These are phyloP conservation scores for Sympetrum striolatum DNA, from an alignment of 2,888 invertebrate genomes.

Conservation along the genomic window DNA sequence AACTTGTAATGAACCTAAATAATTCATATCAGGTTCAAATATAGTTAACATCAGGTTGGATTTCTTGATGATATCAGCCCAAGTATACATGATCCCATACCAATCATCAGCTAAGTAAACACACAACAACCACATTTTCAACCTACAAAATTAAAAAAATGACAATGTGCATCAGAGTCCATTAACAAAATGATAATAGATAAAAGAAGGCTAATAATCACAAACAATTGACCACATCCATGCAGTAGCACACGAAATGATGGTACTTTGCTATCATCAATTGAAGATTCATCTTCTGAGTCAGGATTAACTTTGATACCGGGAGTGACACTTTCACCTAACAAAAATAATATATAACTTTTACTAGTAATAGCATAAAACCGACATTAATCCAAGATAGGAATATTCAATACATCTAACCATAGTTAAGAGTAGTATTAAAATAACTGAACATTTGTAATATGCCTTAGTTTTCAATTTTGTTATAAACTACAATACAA, in stretches of 20 bases:
- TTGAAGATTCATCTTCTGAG: slow-evolving; percentile 64
- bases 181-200: slow-evolving; percentile 42
- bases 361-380: too few relatives aligned
- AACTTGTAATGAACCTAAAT: background rate
- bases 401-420: too few relatives aligned
- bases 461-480: too few relatives aligned
- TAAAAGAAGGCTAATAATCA: background rate
- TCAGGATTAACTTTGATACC: slow-evolving; percentile 56
- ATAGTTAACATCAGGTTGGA: slow-evolving; percentile 91
- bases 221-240: slow-evolving; percentile 68
- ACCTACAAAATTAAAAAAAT: slow-evolving; percentile 61
- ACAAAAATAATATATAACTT: background rate
- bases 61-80: slow-evolving; percentile 91
- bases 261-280: slow-evolving; percentile 79
- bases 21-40: slow-evolving; percentile 69
- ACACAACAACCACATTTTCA: slow-evolving; percentile 90
- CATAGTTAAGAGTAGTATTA: too few relatives aligned
- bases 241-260: slow-evolving; percentile 93
- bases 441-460: too few relatives aligned
- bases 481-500: too few relatives aligned
- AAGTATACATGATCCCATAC: slow-evolving; percentile 94
- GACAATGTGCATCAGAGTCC: background rate
- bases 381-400: too few relatives aligned
- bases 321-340: background rate
- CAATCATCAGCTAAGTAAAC: slow-evolving; percentile 83